Conservation (phyloP, 2,113 vertebrate species). For the Sigmodon hispidus region DNA sequence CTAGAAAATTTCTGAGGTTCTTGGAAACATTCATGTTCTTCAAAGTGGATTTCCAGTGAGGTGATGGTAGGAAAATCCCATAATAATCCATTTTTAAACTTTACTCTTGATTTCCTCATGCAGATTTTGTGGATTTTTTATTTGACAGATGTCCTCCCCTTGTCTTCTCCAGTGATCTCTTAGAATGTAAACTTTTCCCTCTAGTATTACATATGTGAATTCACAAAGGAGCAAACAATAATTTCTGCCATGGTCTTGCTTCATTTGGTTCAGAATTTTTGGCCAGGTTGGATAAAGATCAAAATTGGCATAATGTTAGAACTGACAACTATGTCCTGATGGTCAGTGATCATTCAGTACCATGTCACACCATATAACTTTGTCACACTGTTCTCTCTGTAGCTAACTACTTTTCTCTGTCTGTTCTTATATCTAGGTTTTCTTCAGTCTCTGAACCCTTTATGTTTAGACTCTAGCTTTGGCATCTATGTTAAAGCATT, state of each 20-base stretch:
- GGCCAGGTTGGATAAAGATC: neutral
- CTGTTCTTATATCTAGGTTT: neutral
- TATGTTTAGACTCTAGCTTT: neutral
- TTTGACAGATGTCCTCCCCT: neutral
- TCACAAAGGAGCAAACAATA: neutral
- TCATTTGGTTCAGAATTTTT: slow-evolving; percentile 24
- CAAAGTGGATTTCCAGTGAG: neutral
- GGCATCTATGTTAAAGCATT: slow-evolving; percentile 5
- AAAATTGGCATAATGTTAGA: neutral
- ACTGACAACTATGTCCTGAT: neutral
- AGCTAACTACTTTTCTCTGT: neutral
- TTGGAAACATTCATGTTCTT: neutral
- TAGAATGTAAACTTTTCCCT: neutral
- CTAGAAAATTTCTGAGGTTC: neutral
- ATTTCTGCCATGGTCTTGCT: neutral
- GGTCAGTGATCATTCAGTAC: neutral
- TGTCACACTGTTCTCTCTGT: neutral
- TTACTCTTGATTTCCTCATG: neutral
- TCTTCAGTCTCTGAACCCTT: neutral
- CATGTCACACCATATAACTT: neutral
- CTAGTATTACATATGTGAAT: neutral
- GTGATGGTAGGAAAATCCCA: neutral
- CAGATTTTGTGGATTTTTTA: neutral
- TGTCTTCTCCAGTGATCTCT: neutral
- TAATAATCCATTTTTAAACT: neutral